Percentiles rank a stretch among this genome's conserved stretches.
These are phyloP conservation scores for Drosophila pandora DNA, from an alignment of 1,140 invertebrate species.

Conservation along the genomic window DNA sequence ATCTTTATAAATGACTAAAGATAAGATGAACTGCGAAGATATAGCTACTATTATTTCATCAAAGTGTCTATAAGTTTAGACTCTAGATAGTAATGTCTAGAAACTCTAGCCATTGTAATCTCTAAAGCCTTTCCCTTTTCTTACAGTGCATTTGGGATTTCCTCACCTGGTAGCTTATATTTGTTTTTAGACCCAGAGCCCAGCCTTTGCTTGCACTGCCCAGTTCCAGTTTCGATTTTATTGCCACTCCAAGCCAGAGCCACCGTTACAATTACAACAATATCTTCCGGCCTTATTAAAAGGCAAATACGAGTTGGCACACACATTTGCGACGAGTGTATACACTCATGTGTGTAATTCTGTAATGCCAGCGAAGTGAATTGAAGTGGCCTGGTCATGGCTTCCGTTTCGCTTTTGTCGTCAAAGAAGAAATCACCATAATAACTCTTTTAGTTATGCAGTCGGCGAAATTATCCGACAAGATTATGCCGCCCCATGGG, in stretches of 20 bases:
- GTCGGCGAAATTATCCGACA: slow-evolving; percentile 38
- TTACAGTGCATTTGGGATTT: not conserved
- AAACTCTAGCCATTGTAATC: no score
- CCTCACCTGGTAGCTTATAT: not conserved
- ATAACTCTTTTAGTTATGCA: slow-evolving; percentile 58
- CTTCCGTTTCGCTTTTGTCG: slow-evolving; percentile 46
- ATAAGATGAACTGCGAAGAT: no score
- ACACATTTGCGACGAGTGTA: slow-evolving; percentile 26
- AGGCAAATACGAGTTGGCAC: slow-evolving; percentile 35
- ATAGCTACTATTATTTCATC: not conserved
- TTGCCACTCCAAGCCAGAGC: slow-evolving; percentile 22
- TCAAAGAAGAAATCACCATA: slow-evolving; percentile 42
- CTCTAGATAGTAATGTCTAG: no score
- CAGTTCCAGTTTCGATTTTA: slow-evolving; percentile 31
- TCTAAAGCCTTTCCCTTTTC: not conserved
- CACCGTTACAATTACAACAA: slow-evolving; percentile 37
- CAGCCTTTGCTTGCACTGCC: slow-evolving; percentile 2
- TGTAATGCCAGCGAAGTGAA: slow-evolving; percentile 34
- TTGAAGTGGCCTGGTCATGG: slow-evolving; percentile 35
- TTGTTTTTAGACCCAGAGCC: not conserved
- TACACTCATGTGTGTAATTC: slow-evolving; percentile 42
- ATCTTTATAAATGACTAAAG: no score
- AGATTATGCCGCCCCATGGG: slow-evolving; percentile 10
- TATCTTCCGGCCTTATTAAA: slow-evolving; percentile 70
- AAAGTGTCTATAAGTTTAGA: not conserved